Conservation (phyloP, 2,888 invertebrate genomes). For the Andrena flavipes region DNA sequence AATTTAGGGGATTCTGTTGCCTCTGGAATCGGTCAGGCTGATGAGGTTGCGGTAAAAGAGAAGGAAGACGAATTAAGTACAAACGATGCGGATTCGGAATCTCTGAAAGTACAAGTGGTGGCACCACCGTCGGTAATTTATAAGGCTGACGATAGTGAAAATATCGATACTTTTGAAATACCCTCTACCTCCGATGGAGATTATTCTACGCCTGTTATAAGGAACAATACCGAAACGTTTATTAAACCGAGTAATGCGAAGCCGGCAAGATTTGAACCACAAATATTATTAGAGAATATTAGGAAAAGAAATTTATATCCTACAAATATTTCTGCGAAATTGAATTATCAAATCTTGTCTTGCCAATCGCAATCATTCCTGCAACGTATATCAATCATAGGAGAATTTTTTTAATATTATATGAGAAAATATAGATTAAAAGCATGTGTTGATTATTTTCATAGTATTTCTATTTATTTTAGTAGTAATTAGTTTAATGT, state of each 20-base stretch:
- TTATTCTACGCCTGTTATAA: slow-evolving; percentile 64
- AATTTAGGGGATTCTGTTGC: slow-evolving; percentile 49
- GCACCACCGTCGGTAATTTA: slow-evolving; percentile 77
- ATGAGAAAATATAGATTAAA: slow-evolving; percentile 11
- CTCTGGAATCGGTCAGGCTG: slow-evolving; percentile 47
- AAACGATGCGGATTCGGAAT: slow-evolving; percentile 59
- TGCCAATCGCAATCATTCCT: slow-evolving; percentile 94
- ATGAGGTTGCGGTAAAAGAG: slow-evolving; percentile 63
- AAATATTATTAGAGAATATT: slow-evolving; percentile 90
- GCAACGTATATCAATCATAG: slow-evolving; percentile 91
- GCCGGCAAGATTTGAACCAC: slow-evolving; percentile 89
- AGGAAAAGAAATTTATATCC: slow-evolving; percentile 87
- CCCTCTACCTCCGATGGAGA: slow-evolving; percentile 75
- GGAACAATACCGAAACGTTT: slow-evolving; percentile 67
- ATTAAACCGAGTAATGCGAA: slow-evolving; percentile 81
- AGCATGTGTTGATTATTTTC: neutral
- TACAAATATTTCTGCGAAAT: slow-evolving; percentile 87
- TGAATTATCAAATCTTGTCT: slow-evolving; percentile 89
- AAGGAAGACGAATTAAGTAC: slow-evolving; percentile 60
- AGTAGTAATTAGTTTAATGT: neutral
- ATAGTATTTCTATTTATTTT: neutral
- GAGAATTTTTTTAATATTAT: slow-evolving; percentile 88
- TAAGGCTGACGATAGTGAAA: slow-evolving; percentile 83
- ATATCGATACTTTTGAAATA: slow-evolving; percentile 78
- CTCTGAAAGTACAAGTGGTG: slow-evolving; percentile 68